Conservation (phyloP, 2,797 vertebrate species). For the Poeciliopsis turneri region DNA sequence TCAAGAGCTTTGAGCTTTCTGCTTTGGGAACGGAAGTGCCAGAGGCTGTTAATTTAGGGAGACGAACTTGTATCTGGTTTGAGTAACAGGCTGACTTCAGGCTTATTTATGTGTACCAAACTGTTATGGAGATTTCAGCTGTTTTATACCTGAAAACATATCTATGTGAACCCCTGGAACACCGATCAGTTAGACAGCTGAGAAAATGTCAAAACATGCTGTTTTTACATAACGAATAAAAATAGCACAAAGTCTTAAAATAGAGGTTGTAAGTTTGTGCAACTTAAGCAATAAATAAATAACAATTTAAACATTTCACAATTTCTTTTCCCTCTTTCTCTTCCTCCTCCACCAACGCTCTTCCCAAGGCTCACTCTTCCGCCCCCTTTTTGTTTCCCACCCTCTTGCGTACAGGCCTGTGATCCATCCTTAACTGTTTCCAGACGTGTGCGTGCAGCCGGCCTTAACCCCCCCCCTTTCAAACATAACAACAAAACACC, state of each 20-base stretch:
- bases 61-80: conserved; percentile 61
- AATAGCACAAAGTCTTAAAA: conserved; percentile 53
- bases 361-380: conserved; percentile 71
- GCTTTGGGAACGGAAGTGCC: conserved; percentile 73
- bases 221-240: conserved; percentile 16
- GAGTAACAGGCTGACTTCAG: conserved; percentile 39
- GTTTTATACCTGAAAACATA: neutral
- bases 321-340: conserved; percentile 72
- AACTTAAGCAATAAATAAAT: neutral
- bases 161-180: neutral
- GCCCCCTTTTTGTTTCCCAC: conserved; percentile 76
- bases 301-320: conserved; percentile 47
- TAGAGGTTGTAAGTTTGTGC: conserved; percentile 31
- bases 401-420: conserved; percentile 70
- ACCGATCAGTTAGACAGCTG: neutral
- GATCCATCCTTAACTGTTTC: conserved; percentile 84
- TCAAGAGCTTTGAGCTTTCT: conserved; percentile 61
- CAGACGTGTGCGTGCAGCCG: conserved; percentile 71
- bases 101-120: conserved; percentile 38
- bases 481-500: conserved; percentile 72
- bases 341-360: conserved; percentile 71
- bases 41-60: conserved; percentile 61
- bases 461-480: conserved; percentile 61
- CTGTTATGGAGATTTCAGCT: neutral
- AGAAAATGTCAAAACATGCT: neutral